A percentile compares a stretch with the other conserved stretches of the same genome.
phyloP scores from a whole-genome alignment of 2,888 invertebrate genomes.

The Myopa testacea region DNA sequence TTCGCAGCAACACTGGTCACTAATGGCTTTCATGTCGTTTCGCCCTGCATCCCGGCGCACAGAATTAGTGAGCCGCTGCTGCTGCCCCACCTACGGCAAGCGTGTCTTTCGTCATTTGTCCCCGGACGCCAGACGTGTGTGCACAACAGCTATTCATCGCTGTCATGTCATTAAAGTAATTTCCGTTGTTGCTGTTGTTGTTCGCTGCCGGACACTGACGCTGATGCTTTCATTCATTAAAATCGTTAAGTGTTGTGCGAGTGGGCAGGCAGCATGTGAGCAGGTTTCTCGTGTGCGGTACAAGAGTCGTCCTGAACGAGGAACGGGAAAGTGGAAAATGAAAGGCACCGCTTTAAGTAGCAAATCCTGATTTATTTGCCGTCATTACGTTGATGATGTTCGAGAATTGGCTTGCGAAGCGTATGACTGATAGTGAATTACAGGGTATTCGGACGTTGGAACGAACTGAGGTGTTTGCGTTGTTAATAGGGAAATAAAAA shows the following conservation, averaged over 20 bases:
- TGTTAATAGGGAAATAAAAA: too few species aligned
- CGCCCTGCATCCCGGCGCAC: not conserved
- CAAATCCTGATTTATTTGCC: constrained; percentile 26
- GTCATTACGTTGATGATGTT: constrained; percentile 6
- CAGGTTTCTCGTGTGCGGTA: not conserved
- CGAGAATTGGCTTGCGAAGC: not conserved
- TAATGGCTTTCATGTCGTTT: not conserved
- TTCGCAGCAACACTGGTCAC: not conserved
- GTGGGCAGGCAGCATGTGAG: not conserved
- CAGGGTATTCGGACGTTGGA: not conserved
- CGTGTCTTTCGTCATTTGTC: constrained; percentile 21
- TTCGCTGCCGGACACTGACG: constrained; percentile 8
- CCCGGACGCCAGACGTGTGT: constrained; percentile 26
- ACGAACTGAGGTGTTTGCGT: too few species aligned
- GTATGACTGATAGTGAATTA: not conserved
- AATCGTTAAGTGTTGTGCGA: constrained; percentile 8
- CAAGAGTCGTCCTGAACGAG: not conserved
- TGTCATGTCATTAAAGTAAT: constrained; percentile 25
- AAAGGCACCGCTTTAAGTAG: constrained; percentile 6
- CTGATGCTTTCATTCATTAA: constrained; percentile 29
- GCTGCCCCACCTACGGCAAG: not conserved
- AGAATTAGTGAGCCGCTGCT: not conserved
- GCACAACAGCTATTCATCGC: constrained; percentile 25
- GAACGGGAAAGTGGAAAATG: not conserved
- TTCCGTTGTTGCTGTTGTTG: not conserved